Conservation (phyloP, 2,888 invertebrate genomes). For the Invenusta paracnida region DNA sequence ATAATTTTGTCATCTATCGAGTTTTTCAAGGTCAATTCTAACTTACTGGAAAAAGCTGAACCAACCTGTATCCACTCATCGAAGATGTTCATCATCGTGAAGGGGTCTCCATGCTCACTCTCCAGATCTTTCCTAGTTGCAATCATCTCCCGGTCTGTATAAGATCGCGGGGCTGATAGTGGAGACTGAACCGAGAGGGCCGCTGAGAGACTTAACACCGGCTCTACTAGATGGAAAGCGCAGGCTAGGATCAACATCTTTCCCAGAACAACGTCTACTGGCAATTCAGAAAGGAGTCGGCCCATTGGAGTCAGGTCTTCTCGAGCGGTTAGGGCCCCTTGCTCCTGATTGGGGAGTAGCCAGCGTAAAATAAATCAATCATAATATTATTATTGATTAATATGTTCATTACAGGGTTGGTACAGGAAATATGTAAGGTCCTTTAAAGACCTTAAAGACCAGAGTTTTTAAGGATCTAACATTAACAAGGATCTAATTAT, state of each 20-base stretch:
- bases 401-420: too few relatives aligned
- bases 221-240: slow-evolving; percentile 74
- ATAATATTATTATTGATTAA: too few relatives aligned
- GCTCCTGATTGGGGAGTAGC: slow-evolving; percentile 44
- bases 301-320: slow-evolving; percentile 72
- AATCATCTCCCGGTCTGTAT: slow-evolving; percentile 70
- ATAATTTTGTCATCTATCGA: too few relatives aligned
- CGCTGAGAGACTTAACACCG: slow-evolving; percentile 81
- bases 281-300: slow-evolving; percentile 76
- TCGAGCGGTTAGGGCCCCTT: slow-evolving; percentile 73
- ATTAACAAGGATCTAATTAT: too few relatives aligned
- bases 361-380: slow-evolving; percentile 1
- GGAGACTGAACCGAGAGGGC: slow-evolving; percentile 87
- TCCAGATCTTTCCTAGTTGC: slow-evolving; percentile 65
- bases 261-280: slow-evolving; percentile 79
- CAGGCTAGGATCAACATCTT: slow-evolving; percentile 90
- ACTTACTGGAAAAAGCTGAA: too few relatives aligned
- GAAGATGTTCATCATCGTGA: slow-evolving; percentile 79
- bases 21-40: too few relatives aligned
- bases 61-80: slow-evolving; percentile 79
- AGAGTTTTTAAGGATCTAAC: too few relatives aligned
- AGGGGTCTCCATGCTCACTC: slow-evolving; percentile 89
- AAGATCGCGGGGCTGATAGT: slow-evolving; percentile 66
- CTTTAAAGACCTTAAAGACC: too few relatives aligned
- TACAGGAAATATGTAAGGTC: too few relatives aligned